Base-by-base conservation (phyloP, 2,113 vertebrate genomes). In the Argyrosomus japonicus region DNA sequence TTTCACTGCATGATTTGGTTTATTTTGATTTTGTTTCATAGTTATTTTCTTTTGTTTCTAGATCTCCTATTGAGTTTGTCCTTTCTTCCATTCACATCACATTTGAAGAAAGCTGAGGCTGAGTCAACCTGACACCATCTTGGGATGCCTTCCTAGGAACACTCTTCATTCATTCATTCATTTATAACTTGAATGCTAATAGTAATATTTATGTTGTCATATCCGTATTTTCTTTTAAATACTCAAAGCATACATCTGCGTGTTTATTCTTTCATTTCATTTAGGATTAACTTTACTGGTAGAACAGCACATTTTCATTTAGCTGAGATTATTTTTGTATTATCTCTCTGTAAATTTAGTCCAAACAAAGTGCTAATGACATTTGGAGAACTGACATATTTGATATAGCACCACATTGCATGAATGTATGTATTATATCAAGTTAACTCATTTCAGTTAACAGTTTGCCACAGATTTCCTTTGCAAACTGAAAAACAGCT, bases 41-140 rank as follows among this genome's bases (percentile, higher is more conserved):
- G 62, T 86, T 79, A 67, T 91, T 93, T 90, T 64, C 62, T 93
- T 93, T 93, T 89, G 54, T 84, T 95, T 94, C 81, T 94, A 95
- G 95, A 96, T 93, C 90, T 91, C 54, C 93, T 87, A 89, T 93
- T 94, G 91, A 92, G 68, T 90, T 73, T 85, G 77, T 81, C 75
- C 60, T 91, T 91, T 88, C 89, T 89, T 92, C 89, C 91, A 87
- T 92, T 92, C 65, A 73, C 88, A 84, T 87, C 84, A 87, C 88
- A 93, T 86, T 93, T 92, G 88, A 89, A 89, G 91, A 91, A 86
- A 90, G 70, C 88, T 88, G 92, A 89, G 88, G 83, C 88, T 88
- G 81, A 91, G 81, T 91, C 89, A 78, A 76, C 83, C 64, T 88
- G 88, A 92, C 81, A 89, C 81, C 92, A 92, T 86, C 92, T 90